Percentiles rank a stretch among this genome's conserved stretches.
Evolutionary conservation across 2,113 vertebrate genomes (phyloP).

Genomic region (Serilophus lunatus): DNA sequence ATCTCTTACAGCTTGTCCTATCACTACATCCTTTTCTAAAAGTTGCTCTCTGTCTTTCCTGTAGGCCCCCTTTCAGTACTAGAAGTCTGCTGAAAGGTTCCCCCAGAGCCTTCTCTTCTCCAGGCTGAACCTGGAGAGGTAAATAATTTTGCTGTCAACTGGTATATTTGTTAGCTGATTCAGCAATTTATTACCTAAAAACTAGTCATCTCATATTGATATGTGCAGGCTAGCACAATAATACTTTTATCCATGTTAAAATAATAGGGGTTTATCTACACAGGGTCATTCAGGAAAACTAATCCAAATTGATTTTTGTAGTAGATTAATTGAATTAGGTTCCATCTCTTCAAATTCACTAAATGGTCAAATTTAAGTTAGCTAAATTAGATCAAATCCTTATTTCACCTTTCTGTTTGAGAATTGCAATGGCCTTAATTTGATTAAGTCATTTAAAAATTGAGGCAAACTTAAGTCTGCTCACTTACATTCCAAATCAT

Average conservation of each 20-base stretch:
- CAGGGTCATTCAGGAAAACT: neutral
- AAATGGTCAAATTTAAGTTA: neutral
- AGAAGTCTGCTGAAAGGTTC: neutral
- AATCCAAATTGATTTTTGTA: slow-evolving; percentile 63
- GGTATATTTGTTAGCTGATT: neutral
- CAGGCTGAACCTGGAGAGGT: neutral
- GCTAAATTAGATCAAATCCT: slow-evolving; percentile 51
- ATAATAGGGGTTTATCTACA: neutral
- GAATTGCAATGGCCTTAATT: neutral
- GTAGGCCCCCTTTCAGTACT: neutral
- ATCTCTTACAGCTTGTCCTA: neutral
- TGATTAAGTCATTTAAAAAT: slow-evolving; percentile 24
- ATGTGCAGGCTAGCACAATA: neutral
- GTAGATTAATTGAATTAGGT: slow-evolving; percentile 40
- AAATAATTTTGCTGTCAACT: neutral
- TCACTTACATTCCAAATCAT: neutral
- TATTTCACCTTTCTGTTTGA: slow-evolving; percentile 31
- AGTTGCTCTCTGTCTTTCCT: neutral
- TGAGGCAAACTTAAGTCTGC: neutral
- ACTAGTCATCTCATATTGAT: neutral
- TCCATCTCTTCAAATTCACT: neutral
- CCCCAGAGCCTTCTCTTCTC: neutral
- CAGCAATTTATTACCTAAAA: slow-evolving; percentile 9
- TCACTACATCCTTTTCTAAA: neutral
- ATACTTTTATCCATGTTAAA: neutral